Conservation (phyloP, 2,113 vertebrate genomes). For the Dasypus novemcinctus region DNA sequence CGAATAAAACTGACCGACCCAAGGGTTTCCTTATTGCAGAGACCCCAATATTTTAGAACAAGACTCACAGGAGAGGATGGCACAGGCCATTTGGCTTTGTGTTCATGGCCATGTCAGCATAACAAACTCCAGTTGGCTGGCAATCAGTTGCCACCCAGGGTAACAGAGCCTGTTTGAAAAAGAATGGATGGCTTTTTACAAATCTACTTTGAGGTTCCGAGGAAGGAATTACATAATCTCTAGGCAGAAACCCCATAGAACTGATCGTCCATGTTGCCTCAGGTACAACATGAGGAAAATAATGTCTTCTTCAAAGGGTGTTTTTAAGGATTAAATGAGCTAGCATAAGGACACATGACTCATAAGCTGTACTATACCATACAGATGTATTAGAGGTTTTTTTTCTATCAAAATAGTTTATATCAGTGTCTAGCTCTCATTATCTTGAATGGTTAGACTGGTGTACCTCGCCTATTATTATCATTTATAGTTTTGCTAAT, state of each 20-base stretch:
- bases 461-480: neutral
- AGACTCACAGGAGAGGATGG: neutral
- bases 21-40: neutral
- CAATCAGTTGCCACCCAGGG: neutral
- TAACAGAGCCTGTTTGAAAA: neutral
- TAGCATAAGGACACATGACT: neutral
- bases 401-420: neutral
- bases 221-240: neutral
- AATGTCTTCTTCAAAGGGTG: neutral
- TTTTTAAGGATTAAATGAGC: conserved; percentile 10
- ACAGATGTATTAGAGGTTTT: neutral
- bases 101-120: fast-evolving
- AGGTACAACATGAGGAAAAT: neutral
- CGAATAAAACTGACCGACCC: neutral
- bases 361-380: neutral
- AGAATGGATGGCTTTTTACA: neutral
- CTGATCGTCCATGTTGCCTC: neutral
- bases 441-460: neutral
- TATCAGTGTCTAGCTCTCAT: neutral
- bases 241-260: neutral
- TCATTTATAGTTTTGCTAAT: neutral
- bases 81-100: neutral
- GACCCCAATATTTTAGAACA: neutral
- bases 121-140: neutral
- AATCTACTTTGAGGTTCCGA: neutral